A percentile compares a stretch with the other conserved stretches of the same genome.
Conservation (phyloP, 2,797 vertebrate species). For the Sorex maritimensis region DNA sequence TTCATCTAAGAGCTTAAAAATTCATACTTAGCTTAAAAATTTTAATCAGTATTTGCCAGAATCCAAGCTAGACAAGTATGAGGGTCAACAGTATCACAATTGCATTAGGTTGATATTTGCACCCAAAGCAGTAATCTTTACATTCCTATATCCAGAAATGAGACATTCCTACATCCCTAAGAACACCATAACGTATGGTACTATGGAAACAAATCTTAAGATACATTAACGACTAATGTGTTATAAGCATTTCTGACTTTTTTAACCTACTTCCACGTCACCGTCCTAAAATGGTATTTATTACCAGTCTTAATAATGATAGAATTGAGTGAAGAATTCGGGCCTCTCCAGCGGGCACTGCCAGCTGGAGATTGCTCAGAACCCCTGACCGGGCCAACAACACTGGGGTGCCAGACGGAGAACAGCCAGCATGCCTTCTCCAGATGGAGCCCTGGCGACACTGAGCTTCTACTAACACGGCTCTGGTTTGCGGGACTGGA, state of each 20-base stretch:
- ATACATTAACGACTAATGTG: constrained; percentile 24
- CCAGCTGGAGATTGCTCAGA: too few relatives aligned
- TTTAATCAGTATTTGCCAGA: constrained; percentile 1
- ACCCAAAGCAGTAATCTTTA: constrained; percentile 42
- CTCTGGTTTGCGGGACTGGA: too few relatives aligned
- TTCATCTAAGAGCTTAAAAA: constrained; percentile 28
- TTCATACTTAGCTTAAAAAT: constrained; percentile 64
- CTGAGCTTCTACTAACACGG: too few relatives aligned
- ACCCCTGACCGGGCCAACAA: too few relatives aligned
- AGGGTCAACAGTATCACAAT: constrained; percentile 48
- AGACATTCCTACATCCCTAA: constrained; percentile 37
- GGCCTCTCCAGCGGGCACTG: too few relatives aligned
- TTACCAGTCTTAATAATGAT: constrained; percentile 4
- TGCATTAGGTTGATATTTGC: constrained; percentile 18
- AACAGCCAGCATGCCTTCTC: too few relatives aligned
- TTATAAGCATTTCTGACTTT: constrained; percentile 47
- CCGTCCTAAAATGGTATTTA: constrained; percentile 40
- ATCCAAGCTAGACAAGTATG: constrained; percentile 26
- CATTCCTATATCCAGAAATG: not conserved
- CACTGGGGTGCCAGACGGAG: too few relatives aligned
- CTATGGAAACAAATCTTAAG: constrained; percentile 49
- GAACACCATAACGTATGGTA: constrained; percentile 5
- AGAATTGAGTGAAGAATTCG: too few relatives aligned
- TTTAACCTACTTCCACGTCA: not conserved
- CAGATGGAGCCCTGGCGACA: too few relatives aligned